Percentiles rank a stretch among this genome's conserved stretches.
These are phyloP conservation scores for Gymnoscopelus braueri DNA, from an alignment of 2,797 vertebrate species.

Conservation along the genomic window DNA sequence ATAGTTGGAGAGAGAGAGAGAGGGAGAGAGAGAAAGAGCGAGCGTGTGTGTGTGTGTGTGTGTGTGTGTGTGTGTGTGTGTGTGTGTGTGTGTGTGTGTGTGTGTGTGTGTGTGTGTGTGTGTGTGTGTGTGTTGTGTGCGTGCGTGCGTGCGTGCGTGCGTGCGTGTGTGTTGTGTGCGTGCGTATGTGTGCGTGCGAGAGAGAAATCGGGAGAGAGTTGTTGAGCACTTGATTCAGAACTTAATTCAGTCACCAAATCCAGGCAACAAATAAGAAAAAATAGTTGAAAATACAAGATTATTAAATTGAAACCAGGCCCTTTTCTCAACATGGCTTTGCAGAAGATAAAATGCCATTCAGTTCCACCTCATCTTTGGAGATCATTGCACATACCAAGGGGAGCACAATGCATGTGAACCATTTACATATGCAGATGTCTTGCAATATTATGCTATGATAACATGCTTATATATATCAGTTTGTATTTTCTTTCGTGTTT, in stretches of 20 bases:
- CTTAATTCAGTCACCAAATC: slow-evolving; percentile 9
- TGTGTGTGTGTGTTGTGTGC: too few species aligned
- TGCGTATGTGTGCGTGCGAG: neutral
- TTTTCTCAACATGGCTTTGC: slow-evolving; percentile 7
- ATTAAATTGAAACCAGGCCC: slow-evolving; percentile 20
- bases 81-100: too few species aligned
- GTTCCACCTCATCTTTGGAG: slow-evolving; percentile 20
- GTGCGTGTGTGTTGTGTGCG: too few species aligned
- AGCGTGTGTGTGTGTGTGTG: too few species aligned
- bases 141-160: neutral
- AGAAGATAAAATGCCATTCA: slow-evolving; percentile 15
- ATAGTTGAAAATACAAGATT: slow-evolving; percentile 8
- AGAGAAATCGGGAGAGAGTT: slow-evolving; percentile 6
- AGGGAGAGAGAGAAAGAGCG: too few species aligned
- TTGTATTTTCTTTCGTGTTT: slow-evolving; percentile 41
- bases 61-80: too few species aligned
- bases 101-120: too few species aligned
- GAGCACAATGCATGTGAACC: slow-evolving; percentile 14
- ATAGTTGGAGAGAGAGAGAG: slow-evolving; percentile 31
- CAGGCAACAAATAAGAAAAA: slow-evolving; percentile 12
- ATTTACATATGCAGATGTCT: slow-evolving; percentile 40
- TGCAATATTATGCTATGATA: slow-evolving; percentile 25
- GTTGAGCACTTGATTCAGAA: slow-evolving; percentile 34
- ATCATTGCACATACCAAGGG: slow-evolving; percentile 11
- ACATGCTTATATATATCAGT: slow-evolving; percentile 35